phyloP scores from a whole-genome alignment of 2,113 vertebrate species.

The Tachuris rubrigastra region DNA sequence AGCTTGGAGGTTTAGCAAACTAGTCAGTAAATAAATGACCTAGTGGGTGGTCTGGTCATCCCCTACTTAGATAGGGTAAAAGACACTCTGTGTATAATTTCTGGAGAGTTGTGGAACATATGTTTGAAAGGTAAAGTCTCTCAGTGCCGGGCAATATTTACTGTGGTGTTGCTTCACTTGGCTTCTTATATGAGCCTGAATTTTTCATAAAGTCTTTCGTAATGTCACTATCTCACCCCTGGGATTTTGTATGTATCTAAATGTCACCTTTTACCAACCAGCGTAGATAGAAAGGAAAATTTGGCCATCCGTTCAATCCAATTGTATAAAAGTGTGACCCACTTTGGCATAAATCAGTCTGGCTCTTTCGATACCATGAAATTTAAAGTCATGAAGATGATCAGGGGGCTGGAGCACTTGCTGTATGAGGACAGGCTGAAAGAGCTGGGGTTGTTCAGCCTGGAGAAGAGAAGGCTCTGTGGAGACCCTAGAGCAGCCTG shows the following conservation, averaged over 20 bases:
- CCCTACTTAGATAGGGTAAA: fast-evolving
- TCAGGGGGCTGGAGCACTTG: not conserved
- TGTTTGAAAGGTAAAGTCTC: not conserved
- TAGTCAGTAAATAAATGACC: not conserved
- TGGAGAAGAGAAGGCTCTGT: not conserved
- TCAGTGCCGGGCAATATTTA: not conserved
- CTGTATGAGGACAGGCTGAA: not conserved
- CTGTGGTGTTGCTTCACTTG: not conserved
- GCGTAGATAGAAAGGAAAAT: not conserved
- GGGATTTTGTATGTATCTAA: not conserved
- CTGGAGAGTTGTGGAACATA: not conserved
- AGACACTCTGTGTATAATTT: not conserved
- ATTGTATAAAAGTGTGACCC: not conserved
- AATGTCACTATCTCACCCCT: not conserved
- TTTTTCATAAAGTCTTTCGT: not conserved
- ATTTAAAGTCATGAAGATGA: not conserved
- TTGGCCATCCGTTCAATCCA: not conserved
- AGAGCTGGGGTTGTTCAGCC: not conserved
- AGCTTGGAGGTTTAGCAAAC: not conserved
- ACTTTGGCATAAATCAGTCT: not conserved
- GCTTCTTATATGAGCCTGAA: not conserved
- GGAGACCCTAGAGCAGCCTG: not conserved
- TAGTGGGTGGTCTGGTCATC: too few relatives aligned
- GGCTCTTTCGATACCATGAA: not conserved
- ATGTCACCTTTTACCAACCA: not conserved